These are phyloP conservation scores for Sisor rabdophorus DNA, from an alignment of 2,113 vertebrate genomes.

Conservation along the genomic window DNA sequence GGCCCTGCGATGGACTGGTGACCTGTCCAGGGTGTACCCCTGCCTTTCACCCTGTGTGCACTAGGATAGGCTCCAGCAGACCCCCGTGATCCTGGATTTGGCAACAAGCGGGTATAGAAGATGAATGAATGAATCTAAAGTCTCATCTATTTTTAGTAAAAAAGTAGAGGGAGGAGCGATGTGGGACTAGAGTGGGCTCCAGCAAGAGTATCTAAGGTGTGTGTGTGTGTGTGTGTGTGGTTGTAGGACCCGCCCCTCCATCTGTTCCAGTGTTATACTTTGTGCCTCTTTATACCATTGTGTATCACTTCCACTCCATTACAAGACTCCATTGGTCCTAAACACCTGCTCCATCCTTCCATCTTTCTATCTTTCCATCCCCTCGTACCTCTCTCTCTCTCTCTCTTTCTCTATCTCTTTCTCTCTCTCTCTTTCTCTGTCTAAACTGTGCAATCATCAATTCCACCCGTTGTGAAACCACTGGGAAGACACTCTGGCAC, in stretches of 20 bases:
- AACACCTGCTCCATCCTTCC: conserved; percentile 61
- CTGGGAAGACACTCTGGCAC: background rate
- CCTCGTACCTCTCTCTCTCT: conserved; percentile 14
- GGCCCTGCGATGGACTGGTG: no score
- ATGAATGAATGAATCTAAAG: no score
- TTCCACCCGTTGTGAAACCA: conserved; percentile 10
- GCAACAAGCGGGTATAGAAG: no score
- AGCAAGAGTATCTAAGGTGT: background rate
- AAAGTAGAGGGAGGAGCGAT: background rate
- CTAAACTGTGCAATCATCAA: conserved; percentile 60
- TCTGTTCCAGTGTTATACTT: conserved; percentile 67
- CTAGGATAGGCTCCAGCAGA: no score
- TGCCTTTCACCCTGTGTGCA: no score
- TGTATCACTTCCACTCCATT: conserved; percentile 58
- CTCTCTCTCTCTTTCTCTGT: conserved; percentile 8
- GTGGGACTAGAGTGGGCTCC: background rate
- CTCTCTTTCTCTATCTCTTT: conserved; percentile 12
- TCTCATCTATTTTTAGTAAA: conserved; percentile 66
- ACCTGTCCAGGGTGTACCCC: no score
- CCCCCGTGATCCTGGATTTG: no score
- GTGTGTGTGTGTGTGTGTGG: conserved; percentile 32
- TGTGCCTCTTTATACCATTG: conserved; percentile 69
- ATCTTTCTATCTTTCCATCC: background rate
- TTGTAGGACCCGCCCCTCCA: conserved; percentile 73
- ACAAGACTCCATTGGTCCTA: conserved; percentile 59